A percentile compares a stretch with the other conserved stretches of the same genome.
Evolutionary conservation across 2,113 vertebrate species (phyloP).

Genomic region (Datnioides undecimradiatus): DNA sequence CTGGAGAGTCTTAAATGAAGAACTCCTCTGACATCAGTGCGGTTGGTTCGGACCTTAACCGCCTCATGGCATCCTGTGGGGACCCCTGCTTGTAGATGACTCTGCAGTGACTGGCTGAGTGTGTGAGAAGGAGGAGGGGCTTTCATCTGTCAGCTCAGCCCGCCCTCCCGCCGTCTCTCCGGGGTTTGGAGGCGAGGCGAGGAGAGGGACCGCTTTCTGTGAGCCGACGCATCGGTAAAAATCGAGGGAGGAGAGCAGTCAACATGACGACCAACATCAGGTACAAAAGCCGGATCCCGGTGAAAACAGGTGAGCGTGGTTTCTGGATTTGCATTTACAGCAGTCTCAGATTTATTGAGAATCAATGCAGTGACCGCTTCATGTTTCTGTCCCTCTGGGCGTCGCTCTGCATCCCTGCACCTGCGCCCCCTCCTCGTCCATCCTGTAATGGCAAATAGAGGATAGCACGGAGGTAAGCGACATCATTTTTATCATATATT

Average conservation of each 20-base stretch:
- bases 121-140: conserved; percentile 18
- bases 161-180: conserved; percentile 54
- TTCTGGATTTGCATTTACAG: background rate
- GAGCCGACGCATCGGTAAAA: conserved; percentile 53
- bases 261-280: conserved; percentile 92
- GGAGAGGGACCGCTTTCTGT: conserved; percentile 43
- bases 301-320: conserved; percentile 89
- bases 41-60: background rate
- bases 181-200: conserved; percentile 55
- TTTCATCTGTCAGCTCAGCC: conserved; percentile 46
- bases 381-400: conserved; percentile 68
- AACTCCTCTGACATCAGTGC: background rate
- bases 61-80: background rate
- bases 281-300: conserved; percentile 92
- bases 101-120: conserved; percentile 41
- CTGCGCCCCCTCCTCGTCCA: conserved; percentile 74
- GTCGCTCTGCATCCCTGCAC: conserved; percentile 80
- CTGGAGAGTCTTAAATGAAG: background rate
- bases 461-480: conserved; percentile 81
- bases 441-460: conserved; percentile 74
- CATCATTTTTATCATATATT: conserved; percentile 8
- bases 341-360: background rate
- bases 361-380: conserved; percentile 38
- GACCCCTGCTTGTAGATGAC: background rate
- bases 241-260: conserved; percentile 58